Evolutionary conservation across 1,140 invertebrate species (phyloP).

Genomic region (Hylaeus anthracinus): DNA sequence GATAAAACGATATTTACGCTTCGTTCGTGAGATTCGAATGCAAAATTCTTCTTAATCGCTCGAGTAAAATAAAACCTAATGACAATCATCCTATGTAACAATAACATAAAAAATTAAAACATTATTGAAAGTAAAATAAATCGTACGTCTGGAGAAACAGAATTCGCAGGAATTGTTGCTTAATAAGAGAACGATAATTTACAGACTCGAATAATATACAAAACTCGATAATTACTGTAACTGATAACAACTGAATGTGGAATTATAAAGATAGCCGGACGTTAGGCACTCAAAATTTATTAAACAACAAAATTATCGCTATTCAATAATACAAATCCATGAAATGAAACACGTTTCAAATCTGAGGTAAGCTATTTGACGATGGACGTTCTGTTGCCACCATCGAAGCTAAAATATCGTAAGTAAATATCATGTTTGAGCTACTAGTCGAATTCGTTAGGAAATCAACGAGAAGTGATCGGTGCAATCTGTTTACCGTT

Average conservation of each 20-base stretch:
- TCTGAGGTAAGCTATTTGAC: conserved; percentile 11
- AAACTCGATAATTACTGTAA: background rate
- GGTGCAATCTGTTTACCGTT: background rate
- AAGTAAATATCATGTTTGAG: background rate
- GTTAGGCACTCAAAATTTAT: conserved; percentile 43
- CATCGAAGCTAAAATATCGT: conserved; percentile 2
- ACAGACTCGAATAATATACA: background rate
- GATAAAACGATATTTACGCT: conserved; percentile 14
- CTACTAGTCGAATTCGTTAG: background rate
- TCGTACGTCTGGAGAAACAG: no score
- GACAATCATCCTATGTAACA: no score
- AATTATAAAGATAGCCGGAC: background rate
- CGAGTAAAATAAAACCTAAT: no score
- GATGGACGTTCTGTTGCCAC: background rate
- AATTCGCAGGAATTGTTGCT: no score
- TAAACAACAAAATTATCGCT: conserved; percentile 19
- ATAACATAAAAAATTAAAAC: no score
- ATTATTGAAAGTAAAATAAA: no score
- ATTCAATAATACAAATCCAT: conserved; percentile 26
- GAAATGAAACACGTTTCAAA: background rate
- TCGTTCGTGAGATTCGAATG: background rate
- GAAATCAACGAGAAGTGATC: conserved; percentile 25
- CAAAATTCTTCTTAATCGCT: no score
- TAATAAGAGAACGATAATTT: background rate
- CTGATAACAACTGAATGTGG: background rate